Base-by-base conservation (phyloP, 2,888 invertebrate genomes). In the Oithona nana region DNA sequence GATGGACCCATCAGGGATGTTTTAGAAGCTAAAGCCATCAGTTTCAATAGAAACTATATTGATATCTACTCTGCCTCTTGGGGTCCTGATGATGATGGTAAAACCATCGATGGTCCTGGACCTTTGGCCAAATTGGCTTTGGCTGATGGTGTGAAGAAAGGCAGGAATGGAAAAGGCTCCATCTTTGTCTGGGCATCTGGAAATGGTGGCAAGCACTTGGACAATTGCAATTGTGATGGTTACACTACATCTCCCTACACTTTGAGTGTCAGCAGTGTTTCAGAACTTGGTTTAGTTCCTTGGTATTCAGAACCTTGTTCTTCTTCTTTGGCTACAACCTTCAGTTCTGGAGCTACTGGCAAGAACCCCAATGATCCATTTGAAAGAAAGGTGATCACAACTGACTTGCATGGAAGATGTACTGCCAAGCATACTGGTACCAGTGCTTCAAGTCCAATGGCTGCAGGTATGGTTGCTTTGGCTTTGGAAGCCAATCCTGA, bases 111-210 rank as follows among this genome's bases (percentile, higher is more conserved):
- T 70, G 97, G 97, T 0, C 98, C 98, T 0, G 95, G 95, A 0
- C 88, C 88, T 70, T 76, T 98, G 49, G 95, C 98, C 0, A 86
- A 87, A 0, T 80, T 88, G 68, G 97, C 98, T 3, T 95, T 98
- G 71, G 86, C 94, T 94, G 65, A 84, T 94, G 4, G 81, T 80
- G 66, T 92, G 93, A 29, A 30, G 6, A 66, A 80, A 77, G 81
- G 81, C 11, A 73, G 93, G 2, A 74, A 75, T 4, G 90, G 92
- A 0, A 86, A 87, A 73, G 95, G 95, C 16, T 95, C 94, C 26
- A 97, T 98, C 69, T 98, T 94, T 76, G 88, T 98, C 1, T 98
- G 97, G 97, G 97, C 97, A 0, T 94, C 93, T 0, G 97, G 97
- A 48, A 98, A 98, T 74, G 97, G 97, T 1, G 97, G 97, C 0